Base-by-base conservation (phyloP, 2,113 vertebrate genomes). In the Boleophthalmus pectinirostris region DNA sequence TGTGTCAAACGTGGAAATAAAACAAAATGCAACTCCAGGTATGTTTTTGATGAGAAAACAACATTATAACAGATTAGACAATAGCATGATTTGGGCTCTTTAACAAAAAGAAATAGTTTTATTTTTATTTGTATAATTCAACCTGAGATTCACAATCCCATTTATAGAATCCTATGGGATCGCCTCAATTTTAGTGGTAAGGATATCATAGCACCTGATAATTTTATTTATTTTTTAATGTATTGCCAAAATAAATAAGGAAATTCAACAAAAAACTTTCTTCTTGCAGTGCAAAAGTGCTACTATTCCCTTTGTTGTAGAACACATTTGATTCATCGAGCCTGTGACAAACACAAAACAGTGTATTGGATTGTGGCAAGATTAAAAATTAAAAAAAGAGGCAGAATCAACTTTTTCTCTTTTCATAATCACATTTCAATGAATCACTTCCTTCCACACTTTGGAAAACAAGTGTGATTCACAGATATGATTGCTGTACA, bases 401-500 rank as follows among this genome's bases (percentile, higher is more conserved):
- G 4, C 2, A 29, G 29, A 29, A n/a, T n/a, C 9, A 51, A 15
- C 45, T 20, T 3, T 3, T 25, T 20, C 65, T 68, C 43, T 80
- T 57, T 29, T 51, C 25, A 66, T 49, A 56, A 80, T 75, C 74
- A 77, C 73, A 66, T 68, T 68, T 56, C 25, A 75, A 81, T 67
- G 56, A 58, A 74, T 73, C 72, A 72, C 20, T 18, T 66, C 35
- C 18, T 29, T 43, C 13, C 60, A 16, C 1, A 56, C 24, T 81
- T 68, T 9, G 65, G 58, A 68, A 10, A 47, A 79, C 69, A 63
- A 78, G 67, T 24, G 57, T 63, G 63, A 8, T 74, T 81, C 66
- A 75, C 56, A 61, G 33, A 47, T 70, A 73, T 84, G 88, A 91
- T 90, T 91, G 82, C 76, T 63, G 64, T 51, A 29, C 45, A 33